Conservation (phyloP, 2,888 invertebrate species). For the Sylvicola fuscatus region DNA sequence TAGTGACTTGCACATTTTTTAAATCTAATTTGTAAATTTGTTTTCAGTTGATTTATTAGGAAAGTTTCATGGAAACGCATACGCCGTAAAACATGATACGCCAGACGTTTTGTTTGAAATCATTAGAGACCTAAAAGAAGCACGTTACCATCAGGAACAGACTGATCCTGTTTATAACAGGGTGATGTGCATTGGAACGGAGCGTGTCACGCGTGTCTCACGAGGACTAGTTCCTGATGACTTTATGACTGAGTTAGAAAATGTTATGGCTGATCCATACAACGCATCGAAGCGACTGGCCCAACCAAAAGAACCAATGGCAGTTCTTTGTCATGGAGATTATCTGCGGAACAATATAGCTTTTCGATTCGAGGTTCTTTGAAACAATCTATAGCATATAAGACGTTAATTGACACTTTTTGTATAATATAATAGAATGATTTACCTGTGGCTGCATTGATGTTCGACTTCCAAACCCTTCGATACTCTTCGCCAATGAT, state of each 20-base stretch:
- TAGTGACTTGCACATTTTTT: too few species aligned
- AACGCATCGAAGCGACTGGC: constrained; percentile 12
- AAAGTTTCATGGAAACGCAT: constrained; percentile 19
- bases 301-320: constrained; percentile 19
- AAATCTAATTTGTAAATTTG: too few species aligned
- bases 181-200: too few species aligned
- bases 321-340: constrained; percentile 22
- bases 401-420: neutral
- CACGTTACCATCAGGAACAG: constrained; percentile 12
- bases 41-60: constrained; percentile 15
- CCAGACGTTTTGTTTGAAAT: constrained; percentile 12
- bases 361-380: constrained; percentile 15
- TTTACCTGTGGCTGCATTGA: constrained; percentile 16
- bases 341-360: constrained; percentile 23
- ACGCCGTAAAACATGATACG: constrained; percentile 15
- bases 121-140: constrained; percentile 12
- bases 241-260: constrained; percentile 12
- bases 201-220: too few species aligned
- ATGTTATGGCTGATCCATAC: constrained; percentile 8
- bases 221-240: constrained; percentile 11
- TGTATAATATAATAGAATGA: neutral
- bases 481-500: constrained; percentile 21
- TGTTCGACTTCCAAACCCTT: constrained; percentile 25
- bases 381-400: neutral
- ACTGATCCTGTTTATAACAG: too few species aligned